Conservation (phyloP, 2,888 invertebrate species). For the Hirtodrosophila duncani region DNA sequence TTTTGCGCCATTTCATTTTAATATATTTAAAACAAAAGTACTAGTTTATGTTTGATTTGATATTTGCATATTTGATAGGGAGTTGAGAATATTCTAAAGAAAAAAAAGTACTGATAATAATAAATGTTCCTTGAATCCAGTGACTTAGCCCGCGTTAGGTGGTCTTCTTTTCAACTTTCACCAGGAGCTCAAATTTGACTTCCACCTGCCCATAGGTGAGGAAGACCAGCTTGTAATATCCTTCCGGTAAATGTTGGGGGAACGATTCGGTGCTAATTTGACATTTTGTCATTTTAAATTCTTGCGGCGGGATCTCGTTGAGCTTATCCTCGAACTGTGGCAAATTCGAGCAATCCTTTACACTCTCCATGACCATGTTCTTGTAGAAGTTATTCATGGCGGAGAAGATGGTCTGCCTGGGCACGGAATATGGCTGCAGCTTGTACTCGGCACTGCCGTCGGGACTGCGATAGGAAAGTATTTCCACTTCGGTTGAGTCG, state of each 20-base stretch:
- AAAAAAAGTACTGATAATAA: no score
- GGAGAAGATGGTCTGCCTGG: background rate
- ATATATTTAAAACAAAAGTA: no score
- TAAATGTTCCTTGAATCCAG: no score
- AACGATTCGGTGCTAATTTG: slow-evolving; percentile 27
- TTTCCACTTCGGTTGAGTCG: slow-evolving; percentile 9
- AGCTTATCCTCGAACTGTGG: slow-evolving; percentile 26
- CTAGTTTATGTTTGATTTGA: no score
- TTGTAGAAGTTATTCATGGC: slow-evolving; percentile 32
- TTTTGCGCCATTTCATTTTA: no score
- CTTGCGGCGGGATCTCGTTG: slow-evolving; percentile 16
- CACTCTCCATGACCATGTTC: slow-evolving; percentile 30
- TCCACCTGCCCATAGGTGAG: slow-evolving; percentile 19
- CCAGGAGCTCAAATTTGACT: background rate
- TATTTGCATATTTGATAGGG: no score
- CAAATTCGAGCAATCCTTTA: slow-evolving; percentile 33
- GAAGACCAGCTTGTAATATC: slow-evolving; percentile 32
- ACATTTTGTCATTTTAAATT: slow-evolving; percentile 26
- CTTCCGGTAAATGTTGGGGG: slow-evolving; percentile 37
- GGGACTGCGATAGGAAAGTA: slow-evolving; percentile 33
- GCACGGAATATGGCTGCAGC: slow-evolving; percentile 28
- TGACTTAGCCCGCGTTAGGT: no score
- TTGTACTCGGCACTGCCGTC: slow-evolving; percentile 30
- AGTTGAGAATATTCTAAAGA: no score
- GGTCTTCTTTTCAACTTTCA: slow-evolving; percentile 4